Base-by-base conservation (phyloP, 2,113 vertebrate species). In the Dasyprocta punctata region DNA sequence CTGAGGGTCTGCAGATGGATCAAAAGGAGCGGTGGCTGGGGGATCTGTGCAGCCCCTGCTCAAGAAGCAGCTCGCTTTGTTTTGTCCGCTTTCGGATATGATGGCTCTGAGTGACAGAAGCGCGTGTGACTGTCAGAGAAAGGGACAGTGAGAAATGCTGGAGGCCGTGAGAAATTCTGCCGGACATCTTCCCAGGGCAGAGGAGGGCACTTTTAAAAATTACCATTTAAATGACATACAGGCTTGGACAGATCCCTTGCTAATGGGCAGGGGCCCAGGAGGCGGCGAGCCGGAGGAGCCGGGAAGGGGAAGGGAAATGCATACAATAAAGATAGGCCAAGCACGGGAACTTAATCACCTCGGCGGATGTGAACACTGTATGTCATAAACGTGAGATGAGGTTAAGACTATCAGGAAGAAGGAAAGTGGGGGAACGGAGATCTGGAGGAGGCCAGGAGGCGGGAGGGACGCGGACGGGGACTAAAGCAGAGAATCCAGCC, bases 171-270 rank as follows among this genome's bases (percentile, higher is more conserved):
- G 60, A 73, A 58, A 44, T 47, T 11, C 38, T 60, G 17, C 7
- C 41, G 73, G 78, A 26, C n/a, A 4, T 56, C 47, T 78, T 93
- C 73, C 54, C 26, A 85, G 75, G 13, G 26, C 33, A 92, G 41
- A 38, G 28, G 44, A 89, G 36, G 41, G 20, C 86, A 16, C 36
- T 47, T 96, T 95, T 95, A 56, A 92, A 47, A 87, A 22, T 49
- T 47, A 78, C n/a, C 28, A 20, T 38, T 73, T 65, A 75, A 58
- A 91, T 58, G 69, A n/a, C 52, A 56, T n/a, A 36, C 3, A 56
- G 78, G 17, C 71, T 44, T 75, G 22, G 38, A 75, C 41, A 75
- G 71, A 12, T 19, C 38, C 83, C 19, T 44, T 85, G 63, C 33
- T 41, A 28, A 47, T 44, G 38, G 22, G 5, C 26, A 75, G 71